Conservation (phyloP, 2,888 invertebrate genomes). For the Omphaloscelis lunosa region DNA sequence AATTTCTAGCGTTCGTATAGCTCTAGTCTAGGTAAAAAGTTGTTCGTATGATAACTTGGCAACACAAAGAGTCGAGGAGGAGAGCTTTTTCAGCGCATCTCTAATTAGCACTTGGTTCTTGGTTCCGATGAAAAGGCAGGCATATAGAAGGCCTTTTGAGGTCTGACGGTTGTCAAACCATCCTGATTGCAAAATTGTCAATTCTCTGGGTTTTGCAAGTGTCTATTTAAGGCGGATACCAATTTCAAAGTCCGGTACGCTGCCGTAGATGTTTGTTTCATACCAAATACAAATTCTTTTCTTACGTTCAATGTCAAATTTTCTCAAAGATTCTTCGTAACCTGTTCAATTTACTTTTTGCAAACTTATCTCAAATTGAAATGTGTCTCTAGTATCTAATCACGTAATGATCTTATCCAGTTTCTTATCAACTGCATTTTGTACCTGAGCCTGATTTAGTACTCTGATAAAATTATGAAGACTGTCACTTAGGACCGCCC, state of each 20-base stretch:
- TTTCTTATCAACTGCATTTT: neutral
- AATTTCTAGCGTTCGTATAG: neutral
- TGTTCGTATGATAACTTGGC: neutral
- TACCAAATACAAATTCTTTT: neutral
- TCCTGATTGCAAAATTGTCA: neutral
- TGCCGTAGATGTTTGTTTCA: neutral
- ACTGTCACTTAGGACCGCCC: neutral
- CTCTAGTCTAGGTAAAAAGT: neutral
- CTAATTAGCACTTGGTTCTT: neutral
- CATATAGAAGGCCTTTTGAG: neutral
- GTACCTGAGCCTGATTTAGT: neutral
- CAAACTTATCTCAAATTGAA: neutral
- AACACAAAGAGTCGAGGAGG: neutral
- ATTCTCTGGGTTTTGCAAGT: neutral
- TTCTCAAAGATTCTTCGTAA: neutral
- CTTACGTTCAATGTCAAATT: neutral
- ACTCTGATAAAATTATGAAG: neutral
- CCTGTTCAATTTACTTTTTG: neutral
- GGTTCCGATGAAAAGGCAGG: neutral
- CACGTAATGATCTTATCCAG: constrained; percentile 4
- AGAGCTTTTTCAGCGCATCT: neutral
- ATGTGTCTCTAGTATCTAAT: constrained; percentile 12
- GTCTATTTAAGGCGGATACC: neutral
- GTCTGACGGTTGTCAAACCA: neutral
- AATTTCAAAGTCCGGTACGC: neutral